A percentile compares a stretch with the other conserved stretches of the same genome.
These are phyloP conservation scores for Sebastes vulpes DNA, from an alignment of 2,797 vertebrate genomes.

Conservation along the genomic window DNA sequence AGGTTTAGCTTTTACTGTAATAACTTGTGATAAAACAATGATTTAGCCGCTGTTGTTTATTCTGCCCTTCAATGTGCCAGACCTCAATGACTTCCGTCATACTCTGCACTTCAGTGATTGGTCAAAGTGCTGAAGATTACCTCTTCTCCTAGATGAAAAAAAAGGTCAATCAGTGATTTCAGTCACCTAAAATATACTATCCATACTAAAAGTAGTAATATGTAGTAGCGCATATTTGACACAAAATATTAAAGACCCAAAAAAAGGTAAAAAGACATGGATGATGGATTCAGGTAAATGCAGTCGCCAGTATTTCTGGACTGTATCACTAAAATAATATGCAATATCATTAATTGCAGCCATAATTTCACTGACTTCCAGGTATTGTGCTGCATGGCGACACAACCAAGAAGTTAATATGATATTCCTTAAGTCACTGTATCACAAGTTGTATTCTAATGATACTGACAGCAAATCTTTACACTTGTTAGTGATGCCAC, in stretches of 20 bases:
- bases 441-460: constrained; percentile 31
- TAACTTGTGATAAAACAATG: background rate
- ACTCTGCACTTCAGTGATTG: background rate
- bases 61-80: background rate
- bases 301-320: background rate
- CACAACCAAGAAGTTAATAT: constrained; percentile 27
- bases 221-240: background rate
- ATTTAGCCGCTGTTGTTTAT: background rate
- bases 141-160: background rate
- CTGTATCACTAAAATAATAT: background rate
- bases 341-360: background rate
- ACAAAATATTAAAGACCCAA: background rate
- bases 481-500: constrained; percentile 72
- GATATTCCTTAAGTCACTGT: constrained; percentile 10
- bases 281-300: background rate
- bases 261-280: background rate
- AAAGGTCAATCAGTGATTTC: background rate
- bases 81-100: background rate
- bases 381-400: background rate
- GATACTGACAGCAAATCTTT: constrained; percentile 47
- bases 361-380: background rate
- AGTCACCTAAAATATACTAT: background rate
- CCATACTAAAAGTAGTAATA: background rate
- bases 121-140: background rate
- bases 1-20: background rate